A percentile compares a stretch with the other conserved stretches of the same genome.
These are phyloP conservation scores for Stenodera caucasica DNA, from an alignment of 2,888 invertebrate genomes.

Conservation along the genomic window DNA sequence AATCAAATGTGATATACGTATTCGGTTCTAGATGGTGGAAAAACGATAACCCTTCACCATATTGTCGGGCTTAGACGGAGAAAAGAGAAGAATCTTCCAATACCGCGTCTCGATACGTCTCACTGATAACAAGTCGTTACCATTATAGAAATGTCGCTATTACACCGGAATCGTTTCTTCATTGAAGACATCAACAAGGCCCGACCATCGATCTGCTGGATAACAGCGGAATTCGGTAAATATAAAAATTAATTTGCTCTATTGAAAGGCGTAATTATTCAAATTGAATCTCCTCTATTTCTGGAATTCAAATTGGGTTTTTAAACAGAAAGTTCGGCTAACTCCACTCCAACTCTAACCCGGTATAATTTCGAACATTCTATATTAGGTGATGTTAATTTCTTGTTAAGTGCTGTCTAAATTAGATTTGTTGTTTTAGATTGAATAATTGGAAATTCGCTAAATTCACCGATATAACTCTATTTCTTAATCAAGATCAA, in stretches of 20 bases:
- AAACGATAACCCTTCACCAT: not conserved
- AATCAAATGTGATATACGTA: conserved; percentile 5
- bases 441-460: no score
- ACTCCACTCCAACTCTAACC: no score
- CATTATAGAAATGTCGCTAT: not conserved
- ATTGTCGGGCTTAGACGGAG: not conserved
- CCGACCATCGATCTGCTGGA: no score
- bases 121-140: not conserved
- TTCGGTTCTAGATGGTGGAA: not conserved
- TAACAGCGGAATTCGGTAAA: no score
- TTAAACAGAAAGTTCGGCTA: no score
- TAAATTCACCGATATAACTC: no score
- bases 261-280: not conserved
- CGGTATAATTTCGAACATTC: not conserved
- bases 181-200: no score
- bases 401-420: not conserved
- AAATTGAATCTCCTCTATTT: not conserved
- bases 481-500: no score
- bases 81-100: not conserved
- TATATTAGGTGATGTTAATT: not conserved
- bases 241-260: no score
- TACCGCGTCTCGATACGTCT: not conserved
- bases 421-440: not conserved
- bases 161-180: not conserved
- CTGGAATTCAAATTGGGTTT: not conserved